Base-by-base conservation (phyloP, 1,140 invertebrate genomes). In the Papilio dardanus region DNA sequence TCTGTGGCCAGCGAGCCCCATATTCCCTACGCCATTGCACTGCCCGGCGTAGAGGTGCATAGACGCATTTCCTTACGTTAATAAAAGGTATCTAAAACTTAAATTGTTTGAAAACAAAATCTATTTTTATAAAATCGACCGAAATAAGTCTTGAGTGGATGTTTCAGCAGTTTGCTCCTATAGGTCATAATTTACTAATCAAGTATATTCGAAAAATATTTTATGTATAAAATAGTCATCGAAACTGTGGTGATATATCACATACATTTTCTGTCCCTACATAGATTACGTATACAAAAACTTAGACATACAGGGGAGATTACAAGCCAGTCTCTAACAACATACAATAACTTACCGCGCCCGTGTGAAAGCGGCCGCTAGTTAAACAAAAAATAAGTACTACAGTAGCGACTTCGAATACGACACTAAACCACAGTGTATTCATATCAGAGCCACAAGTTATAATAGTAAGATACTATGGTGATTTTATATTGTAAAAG, bases 331-430 rank as follows among this genome's bases (percentile, higher is more conserved):
- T 24, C 33, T 19, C 67, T 69, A 69, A n/a, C n/a, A 69, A 69
- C 35, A 69, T 69, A 69, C 67, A 69, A 69, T 69, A 69, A 69
- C 33, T 40, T 40, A 40, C 33, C 67, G 67, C 28, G 67, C 67
- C 35, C 67, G 67, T 40, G 67, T 69, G 67, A 69, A 69, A 69
- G 67, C 35, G 35, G 67, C 21, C 12, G 67, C 67, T 69, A 33
- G 67, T 69, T 69, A 69, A 69, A 69, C 67, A 69, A 69, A 69
- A 69, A 69, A 69, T 33, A 66, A 66, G 31, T 69, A 69, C 67
- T 62, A 69, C 67, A 69, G 67, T 69, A 69, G 67, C 67, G 67
- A 40, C 67, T 69, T 69, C 67, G 33, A 69, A 21, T 21, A 35
- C 35, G 31, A 40, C 33, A 35, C 67, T 21, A 66, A 14, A n/a